Base-by-base conservation (phyloP, 2,113 vertebrate species). In the Psophia crepitans region DNA sequence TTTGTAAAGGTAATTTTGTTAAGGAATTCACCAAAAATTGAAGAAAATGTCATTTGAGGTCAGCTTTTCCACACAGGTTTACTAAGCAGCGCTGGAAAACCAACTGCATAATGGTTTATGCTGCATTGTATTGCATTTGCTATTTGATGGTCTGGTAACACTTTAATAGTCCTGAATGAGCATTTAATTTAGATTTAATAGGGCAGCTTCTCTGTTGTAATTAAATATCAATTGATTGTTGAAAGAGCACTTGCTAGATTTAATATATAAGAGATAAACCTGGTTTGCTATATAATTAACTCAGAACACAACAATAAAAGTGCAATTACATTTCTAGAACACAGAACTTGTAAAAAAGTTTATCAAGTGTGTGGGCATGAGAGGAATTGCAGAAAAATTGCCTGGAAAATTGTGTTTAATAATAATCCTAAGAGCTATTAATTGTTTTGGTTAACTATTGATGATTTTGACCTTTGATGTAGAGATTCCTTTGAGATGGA, bases 221-320 rank as follows among this genome's bases (percentile, higher is more conserved):
- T 97, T 97, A 97, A 96, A 97, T 97, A 97, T 83, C 96, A 97
- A 97, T 96, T 97, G 97, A 97, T 97, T 94, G 92, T 79, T 97
- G 89, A 93, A 87, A 91, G 85, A 96, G 88, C 93, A 65, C 87
- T 97, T 95, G 90, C 93, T 95, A 66, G 88, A 94, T 97, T 96
- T 96, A 96, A 97, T 96, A 97, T 89, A 79, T 71, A 71, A 89
- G 77, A 96, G 89, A 96, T 65, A 91, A 96, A 96, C 97, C 93
- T 92, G 84, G 51, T 90, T 89, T 75, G 89, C 90, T 69, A 14
- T 51, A 33, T 91, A 95, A 94, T 96, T 92, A 96, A 97, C 96
- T 97, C 93, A 81, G 32, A 95, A 77, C 84, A 94, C 70, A 94
- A 93, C 86, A 70, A 82, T 82, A 82, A 93, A 91, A 93, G 78